Evolutionary conservation across 2,888 invertebrate species (phyloP).

Genomic region (Elmis aenea): DNA sequence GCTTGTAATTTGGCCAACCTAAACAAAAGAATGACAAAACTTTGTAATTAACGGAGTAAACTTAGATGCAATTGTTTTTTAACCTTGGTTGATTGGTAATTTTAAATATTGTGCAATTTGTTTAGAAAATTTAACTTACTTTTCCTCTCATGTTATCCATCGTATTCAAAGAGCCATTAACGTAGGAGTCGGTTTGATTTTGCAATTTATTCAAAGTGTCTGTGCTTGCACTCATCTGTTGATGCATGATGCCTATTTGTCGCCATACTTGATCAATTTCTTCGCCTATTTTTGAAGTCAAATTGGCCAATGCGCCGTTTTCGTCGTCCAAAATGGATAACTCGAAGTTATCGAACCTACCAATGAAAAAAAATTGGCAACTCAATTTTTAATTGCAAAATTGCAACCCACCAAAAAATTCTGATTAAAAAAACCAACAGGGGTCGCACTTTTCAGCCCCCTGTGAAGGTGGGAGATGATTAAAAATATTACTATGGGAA

Average conservation of each 20-base stretch:
- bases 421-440: no score
- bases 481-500: no score
- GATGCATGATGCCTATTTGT: conserved; percentile 84
- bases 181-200: conserved; percentile 72
- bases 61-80: background rate
- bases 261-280: conserved; percentile 85
- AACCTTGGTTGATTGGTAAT: background rate
- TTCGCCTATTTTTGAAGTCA: conserved; percentile 70
- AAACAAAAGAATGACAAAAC: conserved; percentile 18
- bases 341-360: conserved; percentile 66
- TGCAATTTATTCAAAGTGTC: conserved; percentile 70
- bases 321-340: conserved; percentile 67
- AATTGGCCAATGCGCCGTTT: conserved; percentile 63
- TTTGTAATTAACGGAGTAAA: no score
- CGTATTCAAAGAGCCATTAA: conserved; percentile 70
- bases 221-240: conserved; percentile 72
- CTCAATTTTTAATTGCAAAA: no score
- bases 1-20: conserved; percentile 72
- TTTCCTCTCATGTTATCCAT: conserved; percentile 77
- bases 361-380: no score
- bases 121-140: conserved; percentile 41
- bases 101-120: background rate
- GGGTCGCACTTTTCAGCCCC: no score
- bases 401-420: no score
- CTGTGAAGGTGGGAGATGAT: no score